These are phyloP conservation scores for Fulmarus glacialis DNA, from an alignment of 2,113 vertebrate species.

Conservation along the genomic window DNA sequence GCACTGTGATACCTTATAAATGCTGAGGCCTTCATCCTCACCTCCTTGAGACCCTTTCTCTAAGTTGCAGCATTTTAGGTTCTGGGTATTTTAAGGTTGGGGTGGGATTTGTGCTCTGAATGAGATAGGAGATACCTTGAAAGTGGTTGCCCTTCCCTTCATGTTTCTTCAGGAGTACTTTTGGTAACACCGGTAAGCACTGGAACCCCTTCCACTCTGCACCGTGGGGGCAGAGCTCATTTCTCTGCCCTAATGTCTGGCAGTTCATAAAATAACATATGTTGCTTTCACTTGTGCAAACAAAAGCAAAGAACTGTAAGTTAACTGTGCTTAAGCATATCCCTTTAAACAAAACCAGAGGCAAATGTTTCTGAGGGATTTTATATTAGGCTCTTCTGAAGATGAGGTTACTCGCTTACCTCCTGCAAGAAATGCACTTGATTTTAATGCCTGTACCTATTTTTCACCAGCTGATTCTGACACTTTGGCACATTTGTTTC, in stretches of 20 bases:
- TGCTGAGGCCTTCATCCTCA: neutral
- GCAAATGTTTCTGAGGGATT: neutral
- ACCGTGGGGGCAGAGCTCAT: accelerated
- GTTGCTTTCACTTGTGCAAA: neutral
- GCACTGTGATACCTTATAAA: neutral
- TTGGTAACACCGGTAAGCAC: neutral
- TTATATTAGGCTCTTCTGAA: neutral
- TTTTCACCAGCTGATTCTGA: neutral
- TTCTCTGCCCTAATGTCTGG: neutral
- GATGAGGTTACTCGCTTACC: neutral
- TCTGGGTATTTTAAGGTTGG: neutral
- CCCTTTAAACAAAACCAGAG: neutral
- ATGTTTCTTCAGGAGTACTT: neutral
- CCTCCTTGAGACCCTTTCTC: neutral
- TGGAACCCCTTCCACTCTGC: neutral
- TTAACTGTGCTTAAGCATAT: neutral
- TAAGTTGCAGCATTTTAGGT: neutral
- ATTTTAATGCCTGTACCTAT: neutral
- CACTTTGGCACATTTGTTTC: neutral
- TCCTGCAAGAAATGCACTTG: neutral
- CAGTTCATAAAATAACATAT: neutral
- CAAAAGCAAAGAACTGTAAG: neutral
- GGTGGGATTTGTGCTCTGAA: neutral
- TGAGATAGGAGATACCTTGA: neutral
- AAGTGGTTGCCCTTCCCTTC: neutral